Base-by-base conservation (phyloP, 2,797 vertebrate species). In the Monodelphis domestica region DNA sequence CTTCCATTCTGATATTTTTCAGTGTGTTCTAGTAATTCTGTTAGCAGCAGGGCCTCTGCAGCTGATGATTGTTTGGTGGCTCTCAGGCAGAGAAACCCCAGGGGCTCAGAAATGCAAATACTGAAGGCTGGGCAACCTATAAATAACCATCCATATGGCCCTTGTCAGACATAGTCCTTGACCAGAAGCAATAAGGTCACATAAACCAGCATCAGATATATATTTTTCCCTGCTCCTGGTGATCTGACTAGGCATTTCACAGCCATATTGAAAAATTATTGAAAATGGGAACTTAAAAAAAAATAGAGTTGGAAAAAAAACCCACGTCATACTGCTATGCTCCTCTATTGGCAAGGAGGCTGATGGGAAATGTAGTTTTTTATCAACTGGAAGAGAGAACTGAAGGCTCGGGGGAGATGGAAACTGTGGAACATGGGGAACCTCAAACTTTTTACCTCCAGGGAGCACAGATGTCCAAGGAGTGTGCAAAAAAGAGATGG, bases 1-100 rank as follows among this genome's bases (percentile, higher is more conserved):
- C 91, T 91, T 95, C 94, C 94, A 94, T 96, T 92, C 26, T 87
- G 30, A 88, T 94, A 4, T 33, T 84, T 38, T 94, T 21, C 21
- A 45, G 12, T 78, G 52, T 89, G 84, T 57, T 89, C 91, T 93
- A 54, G 51, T 92, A 78, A 78, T 78, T 78, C 63, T 78, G n/a
- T 78, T 45, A 78, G 21, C 63, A 78, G 63, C 63, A 78, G 63
- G 63, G 17, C n/a, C 21, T 78, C 63, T 78, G 63, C 38, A 78
- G 63, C 63, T 78, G 63, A 45, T 78, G 63, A 78, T 78, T 78
- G 63, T 78, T 78, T 78, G 63, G 63, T 78, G 63, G 17, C 63
- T 78, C 63, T 45, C n/a, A 78, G 38, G 63, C 38, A 78, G 63
- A 78, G 63, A 78, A 78, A 78, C 63, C 63, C 63, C n/a, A 78